Evolutionary conservation across 2,797 vertebrate species (phyloP), one percentile per base, ranked within the genome.

Genomic region (Lateolabrax maculatus): DNA sequence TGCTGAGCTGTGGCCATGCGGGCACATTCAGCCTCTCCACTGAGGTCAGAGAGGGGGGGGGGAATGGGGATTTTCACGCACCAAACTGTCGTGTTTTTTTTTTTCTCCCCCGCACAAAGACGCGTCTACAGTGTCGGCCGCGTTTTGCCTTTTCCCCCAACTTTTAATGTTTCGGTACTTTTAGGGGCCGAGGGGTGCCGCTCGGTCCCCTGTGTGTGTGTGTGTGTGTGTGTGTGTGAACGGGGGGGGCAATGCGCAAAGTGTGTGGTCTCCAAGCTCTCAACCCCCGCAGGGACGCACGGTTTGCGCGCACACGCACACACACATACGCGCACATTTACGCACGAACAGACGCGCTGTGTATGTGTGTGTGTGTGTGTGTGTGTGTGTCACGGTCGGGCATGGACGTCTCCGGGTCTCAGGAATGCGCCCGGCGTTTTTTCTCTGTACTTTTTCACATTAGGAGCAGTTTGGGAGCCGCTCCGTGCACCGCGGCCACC

Each of bases 191-290:
- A 75, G 86, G 61, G 78, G 77, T 69, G 78, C 71, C 43, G 80
- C 81, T 82, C 15, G 68, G 66, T 81, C 49, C 53, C 34, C 68
- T 81, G 81, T 66, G 61, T 73, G 68, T 76, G 71, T 66, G 77
- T 64, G 69, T 49, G 63, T 53, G 69, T 82, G 67, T 37, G 56
- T 34, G 46, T 29, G 13, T 12, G 19, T 3, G 29, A 3, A 34
- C 15, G 52, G 39, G 43, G 76, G 76, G 84, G 71, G 77, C 81
- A 85, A 89, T 91, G 91, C 91, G 91, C 92, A 90, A 92, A 94
- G 91, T 92, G 92, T 94, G 93, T 94, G 93, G 93, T 93, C 93
- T 90, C 83, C 85, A 77, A 80, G 89, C 91, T 87, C 88, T 85
- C 92, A 90, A 88, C 90, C 88, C 91, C 87, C 90, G 89, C 89